phyloP scores from a whole-genome alignment of 2,797 vertebrate species.

The Oreonectes daqikongensis region DNA sequence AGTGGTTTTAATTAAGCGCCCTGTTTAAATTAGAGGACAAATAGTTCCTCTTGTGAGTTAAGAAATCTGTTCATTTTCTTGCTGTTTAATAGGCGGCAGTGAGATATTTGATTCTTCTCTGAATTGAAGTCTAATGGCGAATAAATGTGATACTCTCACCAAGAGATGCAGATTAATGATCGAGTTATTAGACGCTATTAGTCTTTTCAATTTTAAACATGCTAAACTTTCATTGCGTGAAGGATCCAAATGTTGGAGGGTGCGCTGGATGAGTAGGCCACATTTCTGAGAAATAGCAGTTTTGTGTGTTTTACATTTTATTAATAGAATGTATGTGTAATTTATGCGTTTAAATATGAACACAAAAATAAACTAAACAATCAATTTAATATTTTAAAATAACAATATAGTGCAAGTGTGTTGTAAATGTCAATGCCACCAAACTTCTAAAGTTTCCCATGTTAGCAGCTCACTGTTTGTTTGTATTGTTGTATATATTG shows the following conservation, averaged over 20 bases:
- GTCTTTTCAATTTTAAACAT: background rate
- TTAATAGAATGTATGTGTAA: no score
- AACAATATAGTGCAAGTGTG: no score
- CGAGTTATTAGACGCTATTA: constrained; percentile 26
- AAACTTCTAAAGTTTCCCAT: background rate
- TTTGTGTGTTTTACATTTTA: no score
- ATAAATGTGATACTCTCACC: constrained; percentile 26
- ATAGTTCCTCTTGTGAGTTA: constrained; percentile 72
- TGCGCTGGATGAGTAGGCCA: no score
- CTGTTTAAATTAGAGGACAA: constrained; percentile 75
- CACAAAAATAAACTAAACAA: background rate
- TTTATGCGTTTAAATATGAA: no score
- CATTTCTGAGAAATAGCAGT: no score
- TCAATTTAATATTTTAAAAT: no score
- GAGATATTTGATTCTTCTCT: constrained; percentile 49
- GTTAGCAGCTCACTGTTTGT: constrained; percentile 16
- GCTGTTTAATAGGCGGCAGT: constrained; percentile 70
- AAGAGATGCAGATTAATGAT: constrained; percentile 18
- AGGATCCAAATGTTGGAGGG: background rate
- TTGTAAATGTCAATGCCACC: no score
- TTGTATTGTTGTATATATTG: constrained; percentile 1
- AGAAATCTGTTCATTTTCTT: constrained; percentile 73
- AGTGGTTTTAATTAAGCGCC: constrained; percentile 77
- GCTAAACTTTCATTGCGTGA: background rate
- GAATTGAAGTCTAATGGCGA: constrained; percentile 29